Evolutionary conservation across 1,140 invertebrate genomes (phyloP), one percentile per base, ranked within the genome.

Genomic region (Pseudomyrmex dendroicus): DNA sequence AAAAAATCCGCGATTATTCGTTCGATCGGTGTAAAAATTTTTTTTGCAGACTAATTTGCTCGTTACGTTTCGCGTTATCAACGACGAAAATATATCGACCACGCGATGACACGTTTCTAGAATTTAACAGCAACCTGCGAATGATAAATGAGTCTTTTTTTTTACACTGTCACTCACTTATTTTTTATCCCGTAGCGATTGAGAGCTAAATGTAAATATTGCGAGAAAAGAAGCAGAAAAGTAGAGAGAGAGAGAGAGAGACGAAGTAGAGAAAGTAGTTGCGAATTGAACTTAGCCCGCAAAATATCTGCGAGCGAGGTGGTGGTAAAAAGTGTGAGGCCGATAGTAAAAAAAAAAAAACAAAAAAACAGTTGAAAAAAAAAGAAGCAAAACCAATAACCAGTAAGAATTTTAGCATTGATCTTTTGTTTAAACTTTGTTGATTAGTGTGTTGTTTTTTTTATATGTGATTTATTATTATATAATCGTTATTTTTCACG

Each of bases 391-490:
- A 35, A 35, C 5, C 35, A 35, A 35, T 35, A 35, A 63, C 10
- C 20, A 74, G 44, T 20, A 10, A 62, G 46, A 22, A 64, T 64
- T 76, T 76, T 76, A 52, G 20, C 22, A 50, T 17, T 35, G 61
- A 52, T 62, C 22, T 63, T 7, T 64, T 13, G 59, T 52, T 76
- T 64, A 50, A 64, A 64, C 13, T 76, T 64, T 63, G 73, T 74
- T 74, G 44, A 74, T 50, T 15, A 4, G n/a, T 64, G 46, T 61
- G n/a, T 63, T 64, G 20, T 76, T 64, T 73, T 68, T 68, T 74
- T 76, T 76, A 76, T 63, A 76, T 64, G 59, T 76, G 46, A 64
- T 76, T 76, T 76, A 74, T 25, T 22, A 35, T 52, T 46, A 4
- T 25, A 5, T 62, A 74, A 62, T 5, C 59, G n/a, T 76, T 35